Evolutionary conservation across 92 coral and sea anemone genomes (phyloP).

Genomic region (Umimayanthus kanabou): DNA sequence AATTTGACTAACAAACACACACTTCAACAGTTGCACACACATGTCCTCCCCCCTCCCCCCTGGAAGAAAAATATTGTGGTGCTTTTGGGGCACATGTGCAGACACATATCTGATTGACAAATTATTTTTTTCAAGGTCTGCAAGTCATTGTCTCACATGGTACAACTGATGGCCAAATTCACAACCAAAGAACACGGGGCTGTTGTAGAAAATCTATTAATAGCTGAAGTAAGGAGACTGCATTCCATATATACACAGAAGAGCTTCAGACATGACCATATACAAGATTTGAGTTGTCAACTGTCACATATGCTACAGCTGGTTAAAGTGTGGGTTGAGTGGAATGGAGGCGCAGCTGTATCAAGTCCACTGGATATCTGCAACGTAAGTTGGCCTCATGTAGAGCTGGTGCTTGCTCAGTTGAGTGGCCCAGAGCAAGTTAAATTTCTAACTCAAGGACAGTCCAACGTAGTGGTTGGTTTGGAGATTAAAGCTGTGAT

Average conservation of each 20-base stretch:
- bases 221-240: constrained; percentile 59
- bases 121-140: constrained; percentile 55
- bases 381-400: constrained; percentile 51
- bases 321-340: constrained; percentile 72
- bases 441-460: no score
- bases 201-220: constrained; percentile 65
- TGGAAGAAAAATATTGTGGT: no score
- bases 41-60: no score
- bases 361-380: constrained; percentile 59
- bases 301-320: constrained; percentile 54
- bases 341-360: constrained; percentile 71
- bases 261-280: constrained; percentile 35
- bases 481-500: no score
- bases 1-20: no score
- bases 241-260: constrained; percentile 24
- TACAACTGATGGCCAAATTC: constrained; percentile 73
- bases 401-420: no score
- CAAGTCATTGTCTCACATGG: constrained; percentile 64
- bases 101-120: not conserved
- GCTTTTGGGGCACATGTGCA: not conserved
- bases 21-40: no score
- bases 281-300: constrained; percentile 46
- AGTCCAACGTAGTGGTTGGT: no score
- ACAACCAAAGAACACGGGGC: constrained; percentile 68
- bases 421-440: no score